These are phyloP conservation scores for Drosophila navojoa DNA, from an alignment of 1,140 invertebrate species.

Conservation along the genomic window DNA sequence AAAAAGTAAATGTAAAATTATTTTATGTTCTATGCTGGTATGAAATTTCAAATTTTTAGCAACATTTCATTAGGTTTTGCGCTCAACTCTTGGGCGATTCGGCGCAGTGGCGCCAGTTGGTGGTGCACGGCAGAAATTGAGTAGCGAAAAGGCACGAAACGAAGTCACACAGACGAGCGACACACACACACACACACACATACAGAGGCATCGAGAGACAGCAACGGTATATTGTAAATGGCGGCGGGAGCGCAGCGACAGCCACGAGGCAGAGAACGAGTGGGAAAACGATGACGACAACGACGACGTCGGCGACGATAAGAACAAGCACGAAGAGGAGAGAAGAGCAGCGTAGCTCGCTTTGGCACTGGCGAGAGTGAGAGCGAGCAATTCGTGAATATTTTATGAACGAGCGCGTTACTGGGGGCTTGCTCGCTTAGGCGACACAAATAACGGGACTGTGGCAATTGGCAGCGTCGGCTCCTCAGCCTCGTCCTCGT, in stretches of 20 bases:
- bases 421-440: slow-evolving; percentile 51
- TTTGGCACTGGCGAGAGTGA: slow-evolving; percentile 64
- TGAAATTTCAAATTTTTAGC: slow-evolving; percentile 51
- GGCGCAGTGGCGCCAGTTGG: slow-evolving; percentile 56
- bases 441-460: slow-evolving; percentile 49
- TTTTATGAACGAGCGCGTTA: slow-evolving; percentile 72
- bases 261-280: slow-evolving; percentile 17
- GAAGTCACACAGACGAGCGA: slow-evolving; percentile 17
- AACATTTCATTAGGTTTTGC: slow-evolving; percentile 28
- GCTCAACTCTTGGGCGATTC: slow-evolving; percentile 47
- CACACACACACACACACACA: slow-evolving; percentile 4
- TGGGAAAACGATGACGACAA: slow-evolving; percentile 17
- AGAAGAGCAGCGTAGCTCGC: slow-evolving; percentile 44
- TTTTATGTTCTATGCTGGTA: background rate
- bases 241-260: slow-evolving; percentile 7
- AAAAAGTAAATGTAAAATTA: background rate
- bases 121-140: slow-evolving; percentile 27
- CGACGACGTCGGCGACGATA: slow-evolving; percentile 21
- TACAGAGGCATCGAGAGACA: background rate
- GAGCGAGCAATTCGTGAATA: slow-evolving; percentile 81
- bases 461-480: slow-evolving; percentile 51
- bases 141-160: slow-evolving; percentile 40
- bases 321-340: slow-evolving; percentile 26
- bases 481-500: slow-evolving; percentile 20
- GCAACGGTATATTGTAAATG: slow-evolving; percentile 1